Base-by-base conservation (phyloP, 2,797 vertebrate species). In the Allobates femoralis region DNA sequence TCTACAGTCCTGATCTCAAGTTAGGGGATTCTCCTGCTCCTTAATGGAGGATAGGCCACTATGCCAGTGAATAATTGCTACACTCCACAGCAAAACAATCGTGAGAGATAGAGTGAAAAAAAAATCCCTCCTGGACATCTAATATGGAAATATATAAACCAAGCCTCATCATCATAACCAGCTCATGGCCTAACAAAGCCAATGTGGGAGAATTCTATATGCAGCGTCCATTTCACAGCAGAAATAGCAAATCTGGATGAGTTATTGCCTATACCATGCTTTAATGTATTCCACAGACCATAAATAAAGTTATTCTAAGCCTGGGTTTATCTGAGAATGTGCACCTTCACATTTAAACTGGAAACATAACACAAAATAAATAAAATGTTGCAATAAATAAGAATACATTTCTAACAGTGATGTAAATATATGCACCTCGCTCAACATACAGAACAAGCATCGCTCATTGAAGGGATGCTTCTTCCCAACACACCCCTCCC, bases 401-500 rank as follows among this genome's bases (percentile, higher is more conserved):
- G 3, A 41, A 41, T 23, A n/a, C 10, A 71, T 7, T 2, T 23
- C 11, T 12, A 41, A 11, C 8, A 41, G 19, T 14, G 23, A 41
- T 23, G 23, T 11, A 37, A 37, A 23, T 71, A 28, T 64, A 30
- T 30, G 4, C 12, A 16, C 5, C 18, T 16, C 60, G n/a, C 15
- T 64, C 19, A 41, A 34, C 12, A 37, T 23, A 46, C 2, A 12
- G 50, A 26, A 74, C 15, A 46, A 74, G 5, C 41, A 41, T 50
- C 23, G 11, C 50, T 50, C 56, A 79, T n/a, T 53, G 51, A 73
- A n/a, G 7, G 19, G 21, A 81, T 51, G 53, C 69, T 75, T 26
- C 46, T 56, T 34, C 67, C 26, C 16, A 26, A 37, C 69, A 83
- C 69, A 83, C 37, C 69, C 69, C 69, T 83, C 55, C 34, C 81